Base-by-base conservation (phyloP, 2,888 invertebrate species). In the Chymomyza amoena region DNA sequence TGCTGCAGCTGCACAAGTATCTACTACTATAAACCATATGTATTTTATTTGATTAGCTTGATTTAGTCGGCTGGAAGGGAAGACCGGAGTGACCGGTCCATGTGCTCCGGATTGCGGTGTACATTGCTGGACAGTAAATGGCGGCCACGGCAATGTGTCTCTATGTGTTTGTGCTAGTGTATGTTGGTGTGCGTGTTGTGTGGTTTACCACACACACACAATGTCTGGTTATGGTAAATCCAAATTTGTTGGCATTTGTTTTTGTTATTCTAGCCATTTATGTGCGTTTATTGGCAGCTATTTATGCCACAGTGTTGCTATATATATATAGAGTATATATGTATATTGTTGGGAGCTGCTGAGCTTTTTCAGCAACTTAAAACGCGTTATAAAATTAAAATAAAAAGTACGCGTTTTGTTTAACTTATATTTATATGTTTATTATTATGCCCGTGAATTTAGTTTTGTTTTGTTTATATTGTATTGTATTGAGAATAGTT, bases 31-130 rank as follows among this genome's bases (percentile, higher is more conserved):
- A 45, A 45, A 45, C 39, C 39, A 45, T 45, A 45, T 45, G 39
- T 57, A 57, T 57, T 57, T 57, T 57, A 60, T 60, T 60, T 60
- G 32, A 60, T 39, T 60, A 60, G 60, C 60, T 36, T 36, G 60
- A 16, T 54, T 16, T 54, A n/a, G 54, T n/a, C 9, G n/a, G 54
- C 18, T 54, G 54, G 54, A 45, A 45, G 10, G 39, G 39, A 45
- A 45, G 57, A 18, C 57, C 54, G n/a, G n/a, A n/a, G 6, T n/a
- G 20, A n/a, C 54, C 18, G 54, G 54, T 18, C 54, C 18, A 54
- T 20, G 18, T 18, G 57, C 13, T 25, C 57, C 20, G 57, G 25
- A 25, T 25, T 18, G 57, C 5, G 57, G 57, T 25, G 25, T 2
- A 20, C 57, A 25, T 57, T 57, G 57, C 10, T 57, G 57, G 57